Percentiles rank a stretch among this genome's conserved stretches.
Conservation (phyloP, 2,113 vertebrate species). For the Campylomormyrus tamandua region DNA sequence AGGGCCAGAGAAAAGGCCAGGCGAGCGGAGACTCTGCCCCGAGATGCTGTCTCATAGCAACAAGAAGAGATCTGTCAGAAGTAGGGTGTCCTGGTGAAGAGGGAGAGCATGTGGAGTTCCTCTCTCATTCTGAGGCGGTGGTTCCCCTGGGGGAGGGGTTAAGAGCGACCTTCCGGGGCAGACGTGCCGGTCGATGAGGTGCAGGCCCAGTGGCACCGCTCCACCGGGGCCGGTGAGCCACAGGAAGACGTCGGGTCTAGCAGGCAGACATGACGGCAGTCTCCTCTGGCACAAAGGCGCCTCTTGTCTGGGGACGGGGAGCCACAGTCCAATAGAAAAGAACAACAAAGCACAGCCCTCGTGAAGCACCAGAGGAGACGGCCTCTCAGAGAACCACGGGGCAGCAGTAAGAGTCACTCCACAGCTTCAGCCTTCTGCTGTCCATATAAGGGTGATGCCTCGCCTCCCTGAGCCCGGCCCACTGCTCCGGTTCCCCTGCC, state of each 20-base stretch:
- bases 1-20: background rate
- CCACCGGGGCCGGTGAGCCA: background rate
- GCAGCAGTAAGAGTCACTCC: background rate
- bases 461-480: background rate
- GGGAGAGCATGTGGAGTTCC: background rate
- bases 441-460: conserved; percentile 4
- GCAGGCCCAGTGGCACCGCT: background rate
- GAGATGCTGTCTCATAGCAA: background rate
- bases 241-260: background rate
- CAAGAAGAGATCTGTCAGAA: background rate
- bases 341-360: background rate
- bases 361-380: background rate
- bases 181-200: background rate
- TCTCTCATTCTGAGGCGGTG: background rate
- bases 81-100: background rate
- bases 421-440: background rate
- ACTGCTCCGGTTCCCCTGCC: background rate
- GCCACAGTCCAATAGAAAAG: background rate
- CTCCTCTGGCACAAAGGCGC: background rate
- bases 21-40: background rate
- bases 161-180: background rate
- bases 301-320: background rate
- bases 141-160: background rate
- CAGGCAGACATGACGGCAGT: background rate
- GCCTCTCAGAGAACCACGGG: background rate